Percentiles rank a stretch among this genome's conserved stretches.
phyloP scores from a whole-genome alignment of 2,113 vertebrate species.

The Pimephales promelas region DNA sequence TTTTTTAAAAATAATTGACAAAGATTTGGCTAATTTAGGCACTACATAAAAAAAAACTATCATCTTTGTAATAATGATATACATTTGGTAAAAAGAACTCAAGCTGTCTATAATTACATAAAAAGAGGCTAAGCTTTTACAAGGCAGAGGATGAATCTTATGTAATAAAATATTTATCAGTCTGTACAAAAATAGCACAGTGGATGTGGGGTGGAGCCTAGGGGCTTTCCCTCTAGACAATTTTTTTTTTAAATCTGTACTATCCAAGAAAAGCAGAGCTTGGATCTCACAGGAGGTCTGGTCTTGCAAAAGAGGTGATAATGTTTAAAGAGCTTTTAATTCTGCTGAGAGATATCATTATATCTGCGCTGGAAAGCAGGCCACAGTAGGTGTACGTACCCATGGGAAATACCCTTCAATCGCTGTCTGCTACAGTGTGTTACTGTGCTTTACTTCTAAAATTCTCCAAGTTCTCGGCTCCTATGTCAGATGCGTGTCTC shows the following conservation, averaged over 20 bases:
- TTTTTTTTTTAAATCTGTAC: background rate
- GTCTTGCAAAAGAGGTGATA: conserved; percentile 30
- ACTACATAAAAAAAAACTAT: background rate
- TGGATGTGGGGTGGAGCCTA: conserved; percentile 43
- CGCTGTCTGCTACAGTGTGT: background rate
- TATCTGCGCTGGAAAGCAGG: conserved; percentile 3
- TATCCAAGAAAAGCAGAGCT: conserved; percentile 15
- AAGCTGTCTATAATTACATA: background rate
- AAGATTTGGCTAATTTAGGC: conserved; percentile 4
- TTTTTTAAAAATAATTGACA: background rate
- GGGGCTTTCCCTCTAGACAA: conserved; percentile 55
- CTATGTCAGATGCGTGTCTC: background rate
- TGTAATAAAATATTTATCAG: conserved; percentile 66
- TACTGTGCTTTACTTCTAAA: background rate
- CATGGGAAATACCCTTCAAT: conserved; percentile 20
- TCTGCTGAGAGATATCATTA: conserved; percentile 57
- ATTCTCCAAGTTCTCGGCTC: background rate
- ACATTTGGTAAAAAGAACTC: conserved; percentile 11
- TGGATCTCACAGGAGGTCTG: background rate
- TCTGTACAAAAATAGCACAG: conserved; percentile 64
- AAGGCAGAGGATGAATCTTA: conserved; percentile 53
- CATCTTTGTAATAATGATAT: background rate
- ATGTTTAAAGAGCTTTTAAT: conserved; percentile 62
- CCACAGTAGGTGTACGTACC: background rate
- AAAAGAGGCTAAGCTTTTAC: conserved; percentile 25